A percentile compares a stretch with the other conserved stretches of the same genome.
These are phyloP conservation scores for Habrosyne pyritoides DNA, from an alignment of 2,888 invertebrate genomes.

Conservation along the genomic window DNA sequence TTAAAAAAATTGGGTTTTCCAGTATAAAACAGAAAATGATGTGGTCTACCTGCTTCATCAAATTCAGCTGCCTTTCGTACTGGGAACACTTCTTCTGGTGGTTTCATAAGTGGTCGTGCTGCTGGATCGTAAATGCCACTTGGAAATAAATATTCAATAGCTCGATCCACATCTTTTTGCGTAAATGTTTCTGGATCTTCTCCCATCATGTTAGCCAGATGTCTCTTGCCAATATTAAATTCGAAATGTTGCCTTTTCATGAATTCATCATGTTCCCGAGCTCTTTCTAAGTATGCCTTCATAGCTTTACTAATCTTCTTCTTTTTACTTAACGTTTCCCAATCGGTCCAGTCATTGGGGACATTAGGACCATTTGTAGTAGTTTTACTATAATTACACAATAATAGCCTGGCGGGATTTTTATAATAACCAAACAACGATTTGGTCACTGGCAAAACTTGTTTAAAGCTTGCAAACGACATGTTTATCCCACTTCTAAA, in stretches of 20 bases:
- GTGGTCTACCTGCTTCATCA: conserved; percentile 94
- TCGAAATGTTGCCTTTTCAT: conserved; percentile 91
- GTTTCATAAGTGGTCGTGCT: conserved; percentile 95
- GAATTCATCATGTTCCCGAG: conserved; percentile 91
- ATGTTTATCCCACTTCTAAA: conserved; percentile 35
- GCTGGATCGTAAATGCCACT: conserved; percentile 93
- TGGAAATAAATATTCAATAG: conserved; percentile 97
- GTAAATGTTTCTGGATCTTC: conserved; percentile 94
- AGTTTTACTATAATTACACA: conserved; percentile 48
- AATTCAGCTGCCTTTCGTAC: conserved; percentile 94
- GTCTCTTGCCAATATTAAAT: conserved; percentile 95
- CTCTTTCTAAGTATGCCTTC: conserved; percentile 93
- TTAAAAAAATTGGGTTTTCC: conserved; percentile 93
- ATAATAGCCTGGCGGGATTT: conserved; percentile 37
- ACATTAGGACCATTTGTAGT: conserved; percentile 39
- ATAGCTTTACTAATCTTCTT: conserved; percentile 93
- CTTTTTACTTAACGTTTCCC: conserved; percentile 75
- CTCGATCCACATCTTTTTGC: conserved; percentile 92
- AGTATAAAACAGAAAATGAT: conserved; percentile 96
- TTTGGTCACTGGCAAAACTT: conserved; percentile 47
- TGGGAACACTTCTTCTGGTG: conserved; percentile 94
- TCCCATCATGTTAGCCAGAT: conserved; percentile 99
- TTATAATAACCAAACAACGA: conserved; percentile 32
- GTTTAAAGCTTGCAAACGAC: conserved; percentile 52
- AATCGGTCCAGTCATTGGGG: conserved; percentile 62